Base-by-base conservation (phyloP, 2,888 invertebrate genomes). In the Sphinx pinastri region DNA sequence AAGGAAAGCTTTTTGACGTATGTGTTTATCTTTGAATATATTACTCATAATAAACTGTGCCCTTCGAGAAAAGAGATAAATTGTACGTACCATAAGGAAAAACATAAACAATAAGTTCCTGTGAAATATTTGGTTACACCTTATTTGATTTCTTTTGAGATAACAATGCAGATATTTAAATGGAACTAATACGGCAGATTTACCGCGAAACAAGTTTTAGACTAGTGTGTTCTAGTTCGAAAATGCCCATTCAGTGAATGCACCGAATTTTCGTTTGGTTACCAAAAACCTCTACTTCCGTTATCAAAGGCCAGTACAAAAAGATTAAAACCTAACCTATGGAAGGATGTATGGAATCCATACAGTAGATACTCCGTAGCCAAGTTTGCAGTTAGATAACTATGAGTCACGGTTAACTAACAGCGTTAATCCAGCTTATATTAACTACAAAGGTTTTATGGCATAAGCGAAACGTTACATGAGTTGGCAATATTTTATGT, bases 401-500 rank as follows among this genome's bases (percentile, higher is more conserved):
- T 38, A 38, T 47, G 68, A 68, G 55, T 68, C 57, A 68, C 68
- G 57, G 16, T 25, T 68, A 63, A 63, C 63, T 47, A 55, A 12
- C 51, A 66, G 49, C 19, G 66, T 54, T 49, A 47, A 45, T 68
- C 47, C 47, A 68, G 68, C 57, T 68, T 55, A 57, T 19, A 57
- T 55, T 19, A 68, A 57, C 25, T 47, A 57, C 68, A 68, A 68
- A 55, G 68, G 68, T 68, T 68, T 25, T 57, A 57, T 57, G 63
- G 19, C 63, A 16, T 49, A 63, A 49, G 12, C 19, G 63, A 47
- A 76, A 73, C 73, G 70, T 74, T 78, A 74, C 75, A 74, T 74
- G 75, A 73, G 75, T 74, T 71, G 78, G 75, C 73, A 73, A 75
- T 78, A 76, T 79, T 83, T 81, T 77, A 77, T 75, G 71, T 76